Evolutionary conservation across 2,113 vertebrate species (phyloP), one percentile per base, ranked within the genome.

Genomic region (Panurus biarmicus): DNA sequence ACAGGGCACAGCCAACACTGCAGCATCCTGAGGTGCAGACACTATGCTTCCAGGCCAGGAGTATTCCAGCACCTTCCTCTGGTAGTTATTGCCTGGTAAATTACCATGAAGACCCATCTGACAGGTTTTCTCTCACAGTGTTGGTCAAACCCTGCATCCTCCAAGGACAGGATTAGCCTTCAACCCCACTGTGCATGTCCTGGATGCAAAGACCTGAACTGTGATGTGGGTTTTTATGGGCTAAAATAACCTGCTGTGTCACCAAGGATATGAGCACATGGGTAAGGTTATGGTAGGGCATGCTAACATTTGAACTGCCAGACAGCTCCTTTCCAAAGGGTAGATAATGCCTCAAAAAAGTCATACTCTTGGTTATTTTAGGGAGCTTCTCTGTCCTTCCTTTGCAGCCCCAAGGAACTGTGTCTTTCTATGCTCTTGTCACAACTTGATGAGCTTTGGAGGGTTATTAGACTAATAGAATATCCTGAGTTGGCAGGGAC

Each of bases 21-120:
- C 5, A 1, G 22, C 28, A 5, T 62, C 75, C 44, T 4, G 0
- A 3, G 26, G 45, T 4, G 3, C 65, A 77, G 54, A 4, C 2
- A 6, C 2, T 10, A 2, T 4, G 0, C 76, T 80, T 48, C 15
- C 51, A 66, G 31, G 61, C 28, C 56, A 7, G 44, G 67, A 16
- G 14, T 48, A 38, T 74, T 71, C 53, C 75, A 73, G 38, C 57
- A n/a, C 33, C n/a, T 56, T 60, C 38, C 57, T 81, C 45, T 48
- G 33, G 50, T 33, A 29, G 38, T 64, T n/a, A 33, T 5, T 60
- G 33, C 40, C 33, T 75, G 44, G 36, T 83, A n/a, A 78, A 18
- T 40, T n/a, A 11, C 50, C 31, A 3, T 11, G 44, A 71, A 67
- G 56, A 61, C 11, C 26, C n/a, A 22, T n/a, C 36, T 89, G 70